phyloP scores from a whole-genome alignment of 2,888 invertebrate species.

The Linyphia triangularis region DNA sequence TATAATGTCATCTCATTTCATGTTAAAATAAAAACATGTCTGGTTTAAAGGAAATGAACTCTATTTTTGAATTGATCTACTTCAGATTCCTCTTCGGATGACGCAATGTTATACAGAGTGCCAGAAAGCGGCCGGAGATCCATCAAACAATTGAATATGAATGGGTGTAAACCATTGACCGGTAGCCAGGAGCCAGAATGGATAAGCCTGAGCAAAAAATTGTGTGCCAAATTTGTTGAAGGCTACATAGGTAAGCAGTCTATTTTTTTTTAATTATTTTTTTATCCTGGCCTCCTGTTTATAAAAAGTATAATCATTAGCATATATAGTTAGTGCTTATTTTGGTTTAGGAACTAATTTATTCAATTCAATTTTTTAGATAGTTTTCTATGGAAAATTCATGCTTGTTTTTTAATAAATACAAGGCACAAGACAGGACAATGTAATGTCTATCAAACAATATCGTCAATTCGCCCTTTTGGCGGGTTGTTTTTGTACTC shows the following conservation, averaged over 20 bases:
- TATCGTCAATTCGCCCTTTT: no score
- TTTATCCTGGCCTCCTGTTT: neutral
- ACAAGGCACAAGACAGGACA: no score
- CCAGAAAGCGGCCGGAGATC: constrained; percentile 10
- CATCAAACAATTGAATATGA: constrained; percentile 5
- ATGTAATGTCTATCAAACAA: no score
- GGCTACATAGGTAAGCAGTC: constrained; percentile 58
- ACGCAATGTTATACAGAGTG: constrained; percentile 32
- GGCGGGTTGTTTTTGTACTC: no score
- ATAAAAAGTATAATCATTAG: no score
- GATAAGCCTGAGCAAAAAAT: constrained; percentile 69
- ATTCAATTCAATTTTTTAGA: no score
- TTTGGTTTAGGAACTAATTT: no score
- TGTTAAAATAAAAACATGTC: no score
- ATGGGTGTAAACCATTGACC: neutral
- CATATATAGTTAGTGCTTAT: no score
- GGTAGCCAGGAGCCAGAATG: constrained; percentile 62
- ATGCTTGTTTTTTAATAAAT: no score
- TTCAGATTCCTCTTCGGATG: constrained; percentile 29
- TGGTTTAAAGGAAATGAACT: neutral
- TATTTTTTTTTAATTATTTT: neutral
- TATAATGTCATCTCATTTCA: no score
- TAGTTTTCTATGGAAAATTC: no score
- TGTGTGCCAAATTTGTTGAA: constrained; percentile 71
- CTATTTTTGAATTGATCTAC: neutral